Conservation (phyloP, 2,888 invertebrate species). For the Coelopa pilipes region DNA sequence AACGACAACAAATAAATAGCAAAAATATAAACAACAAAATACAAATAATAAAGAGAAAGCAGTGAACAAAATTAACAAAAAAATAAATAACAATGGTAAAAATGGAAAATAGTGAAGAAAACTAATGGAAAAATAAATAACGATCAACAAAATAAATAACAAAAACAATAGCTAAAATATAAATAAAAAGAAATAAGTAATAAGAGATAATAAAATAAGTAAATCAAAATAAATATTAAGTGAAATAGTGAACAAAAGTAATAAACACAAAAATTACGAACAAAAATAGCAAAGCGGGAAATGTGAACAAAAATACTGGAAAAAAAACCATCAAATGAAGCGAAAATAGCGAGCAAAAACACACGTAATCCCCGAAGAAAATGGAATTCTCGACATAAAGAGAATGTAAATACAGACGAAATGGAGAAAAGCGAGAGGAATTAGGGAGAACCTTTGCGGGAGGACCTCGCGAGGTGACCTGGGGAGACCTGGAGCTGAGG, state of each 20-base stretch:
- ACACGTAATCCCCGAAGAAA: not conserved
- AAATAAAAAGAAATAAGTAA: not conserved
- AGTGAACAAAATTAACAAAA: conserved; percentile 13
- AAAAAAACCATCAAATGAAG: not conserved
- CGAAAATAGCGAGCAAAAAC: not conserved
- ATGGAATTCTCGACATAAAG: not conserved
- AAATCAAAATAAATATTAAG: not conserved
- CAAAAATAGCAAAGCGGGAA: not conserved
- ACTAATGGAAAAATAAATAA: not conserved
- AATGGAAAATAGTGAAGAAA: not conserved
- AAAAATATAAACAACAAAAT: not conserved
- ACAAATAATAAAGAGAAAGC: not conserved
- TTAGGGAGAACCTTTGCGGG: not conserved
- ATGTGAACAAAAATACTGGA: not conserved
- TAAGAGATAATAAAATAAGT: not conserved
- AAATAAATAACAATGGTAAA: not conserved
- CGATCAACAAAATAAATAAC: not conserved
- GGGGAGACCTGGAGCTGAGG: too few species aligned
- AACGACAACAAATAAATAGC: conserved; percentile 2
- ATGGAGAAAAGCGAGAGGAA: not conserved
- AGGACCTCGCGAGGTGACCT: too few species aligned
- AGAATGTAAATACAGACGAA: not conserved
- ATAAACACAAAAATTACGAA: not conserved
- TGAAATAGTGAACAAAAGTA: not conserved
- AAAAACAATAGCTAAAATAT: not conserved